These are phyloP conservation scores for Amphiura filiformis DNA, from an alignment of 35 echinoderm and acorn worm species.

Conservation along the genomic window DNA sequence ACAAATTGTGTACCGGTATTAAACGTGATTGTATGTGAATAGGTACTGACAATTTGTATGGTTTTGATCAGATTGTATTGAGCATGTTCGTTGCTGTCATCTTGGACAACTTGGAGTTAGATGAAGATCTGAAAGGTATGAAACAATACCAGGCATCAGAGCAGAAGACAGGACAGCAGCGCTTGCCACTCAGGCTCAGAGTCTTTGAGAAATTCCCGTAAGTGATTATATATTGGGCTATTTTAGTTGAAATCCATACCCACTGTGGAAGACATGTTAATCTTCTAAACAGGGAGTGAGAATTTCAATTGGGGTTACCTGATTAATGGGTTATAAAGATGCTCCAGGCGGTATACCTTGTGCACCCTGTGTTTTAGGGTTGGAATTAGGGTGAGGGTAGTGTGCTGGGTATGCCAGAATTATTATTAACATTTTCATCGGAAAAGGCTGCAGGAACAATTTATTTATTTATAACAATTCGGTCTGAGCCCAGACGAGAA, in stretches of 20 bases:
- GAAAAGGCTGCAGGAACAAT: neutral
- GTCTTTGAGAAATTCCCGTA: conserved; percentile 99
- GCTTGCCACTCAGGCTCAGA: conserved; percentile 66
- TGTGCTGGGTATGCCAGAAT: neutral
- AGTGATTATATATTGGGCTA: too few relatives aligned
- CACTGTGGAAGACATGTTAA: too few relatives aligned
- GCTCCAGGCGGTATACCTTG: neutral
- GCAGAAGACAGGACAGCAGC: conserved; percentile 52
- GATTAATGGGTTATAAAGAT: neutral
- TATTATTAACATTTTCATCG: neutral
- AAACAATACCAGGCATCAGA: conserved; percentile 86
- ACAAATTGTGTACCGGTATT: too few relatives aligned
- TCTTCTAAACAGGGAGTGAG: too few relatives aligned
- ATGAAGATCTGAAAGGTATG: conserved; percentile 81
- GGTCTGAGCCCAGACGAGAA: too few relatives aligned
- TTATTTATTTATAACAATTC: too few relatives aligned
- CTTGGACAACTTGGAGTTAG: conserved; percentile 96
- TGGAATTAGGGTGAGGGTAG: neutral
- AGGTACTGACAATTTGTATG: too few relatives aligned
- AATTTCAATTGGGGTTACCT: too few relatives aligned
- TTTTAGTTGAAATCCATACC: too few relatives aligned
- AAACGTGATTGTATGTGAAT: too few relatives aligned
- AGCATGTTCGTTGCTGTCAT: conserved; percentile 98
- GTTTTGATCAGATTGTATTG: conserved; percentile 79
- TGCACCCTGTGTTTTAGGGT: neutral